These are phyloP conservation scores for Thymelicus sylvestris DNA, from an alignment of 2,888 invertebrate genomes.

Conservation along the genomic window DNA sequence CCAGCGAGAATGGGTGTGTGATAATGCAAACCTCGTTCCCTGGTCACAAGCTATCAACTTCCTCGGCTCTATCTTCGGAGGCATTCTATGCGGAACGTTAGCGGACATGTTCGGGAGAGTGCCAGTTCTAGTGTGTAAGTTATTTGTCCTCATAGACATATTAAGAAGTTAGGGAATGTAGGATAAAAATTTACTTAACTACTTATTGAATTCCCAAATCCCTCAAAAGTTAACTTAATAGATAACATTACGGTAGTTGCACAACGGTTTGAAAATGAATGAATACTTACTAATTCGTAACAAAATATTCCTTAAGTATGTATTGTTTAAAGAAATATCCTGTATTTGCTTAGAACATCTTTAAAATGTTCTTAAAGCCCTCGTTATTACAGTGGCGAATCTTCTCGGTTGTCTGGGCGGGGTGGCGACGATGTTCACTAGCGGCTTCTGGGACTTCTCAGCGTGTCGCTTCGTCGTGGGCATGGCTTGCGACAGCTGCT, in stretches of 20 bases:
- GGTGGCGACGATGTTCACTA: slow-evolving; percentile 87
- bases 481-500: slow-evolving; percentile 92
- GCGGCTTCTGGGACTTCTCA: slow-evolving; percentile 88
- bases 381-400: slow-evolving; percentile 82
- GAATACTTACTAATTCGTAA: no score
- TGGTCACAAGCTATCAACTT: slow-evolving; percentile 56
- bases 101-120: slow-evolving; percentile 59
- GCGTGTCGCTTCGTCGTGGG: slow-evolving; percentile 91
- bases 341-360: no score
- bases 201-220: no score
- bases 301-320: no score
- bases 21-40: slow-evolving; percentile 53
- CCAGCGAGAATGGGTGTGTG: slow-evolving; percentile 63
- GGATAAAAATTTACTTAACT: no score
- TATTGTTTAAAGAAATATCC: no score
- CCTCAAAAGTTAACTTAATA: no score
- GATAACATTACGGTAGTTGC: no score
- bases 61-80: slow-evolving; percentile 55
- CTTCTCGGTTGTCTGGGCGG: slow-evolving; percentile 86
- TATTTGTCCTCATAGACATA: background rate
- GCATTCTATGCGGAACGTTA: slow-evolving; percentile 56
- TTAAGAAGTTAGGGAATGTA: no score
- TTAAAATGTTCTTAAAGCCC: no score
- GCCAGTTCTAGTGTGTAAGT: slow-evolving; percentile 56
- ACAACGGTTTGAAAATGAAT: no score